Conservation (phyloP, 1,140 invertebrate genomes). For the Magallana gigas region DNA sequence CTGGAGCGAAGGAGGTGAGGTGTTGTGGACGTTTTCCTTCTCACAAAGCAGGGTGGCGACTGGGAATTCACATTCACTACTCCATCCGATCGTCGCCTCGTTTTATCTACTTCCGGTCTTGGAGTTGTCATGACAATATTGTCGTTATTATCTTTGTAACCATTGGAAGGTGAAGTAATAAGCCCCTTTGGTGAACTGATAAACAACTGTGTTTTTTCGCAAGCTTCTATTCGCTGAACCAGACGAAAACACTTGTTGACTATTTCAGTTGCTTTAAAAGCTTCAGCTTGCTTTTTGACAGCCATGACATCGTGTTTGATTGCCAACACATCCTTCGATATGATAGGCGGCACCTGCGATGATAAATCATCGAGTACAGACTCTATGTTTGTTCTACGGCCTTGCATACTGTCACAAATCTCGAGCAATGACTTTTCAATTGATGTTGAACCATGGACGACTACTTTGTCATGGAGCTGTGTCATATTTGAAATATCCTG, state of each 20-base stretch:
- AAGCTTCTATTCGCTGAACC: slow-evolving; percentile 49
- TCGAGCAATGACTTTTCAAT: slow-evolving; percentile 50
- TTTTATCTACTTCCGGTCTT: slow-evolving; percentile 5
- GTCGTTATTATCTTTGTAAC: slow-evolving; percentile 18
- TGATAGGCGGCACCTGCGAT: slow-evolving; percentile 43
- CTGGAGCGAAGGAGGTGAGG: slow-evolving; percentile 39
- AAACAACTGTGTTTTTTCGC: slow-evolving; percentile 53
- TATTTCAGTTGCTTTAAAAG: slow-evolving; percentile 42
- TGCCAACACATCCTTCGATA: slow-evolving; percentile 49
- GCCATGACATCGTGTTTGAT: slow-evolving; percentile 45
- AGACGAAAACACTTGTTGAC: slow-evolving; percentile 43
- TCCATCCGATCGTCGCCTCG: neutral
- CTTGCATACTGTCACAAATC: slow-evolving; percentile 43
- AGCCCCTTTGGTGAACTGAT: neutral
- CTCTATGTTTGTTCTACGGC: slow-evolving; percentile 40
- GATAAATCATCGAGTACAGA: slow-evolving; percentile 43
- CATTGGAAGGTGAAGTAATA: neutral
- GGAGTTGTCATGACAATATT: slow-evolving; percentile 13
- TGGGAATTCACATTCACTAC: slow-evolving; percentile 17
- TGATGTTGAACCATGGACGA: slow-evolving; percentile 49
- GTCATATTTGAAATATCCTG: slow-evolving; percentile 39
- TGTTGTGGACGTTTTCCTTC: slow-evolving; percentile 10
- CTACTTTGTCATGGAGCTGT: slow-evolving; percentile 45
- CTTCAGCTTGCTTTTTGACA: slow-evolving; percentile 54
- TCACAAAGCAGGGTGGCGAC: slow-evolving; percentile 6